A percentile compares a stretch with the other conserved stretches of the same genome.
Evolutionary conservation across 2,888 invertebrate species (phyloP).

Genomic region (Lepidonotus clava): DNA sequence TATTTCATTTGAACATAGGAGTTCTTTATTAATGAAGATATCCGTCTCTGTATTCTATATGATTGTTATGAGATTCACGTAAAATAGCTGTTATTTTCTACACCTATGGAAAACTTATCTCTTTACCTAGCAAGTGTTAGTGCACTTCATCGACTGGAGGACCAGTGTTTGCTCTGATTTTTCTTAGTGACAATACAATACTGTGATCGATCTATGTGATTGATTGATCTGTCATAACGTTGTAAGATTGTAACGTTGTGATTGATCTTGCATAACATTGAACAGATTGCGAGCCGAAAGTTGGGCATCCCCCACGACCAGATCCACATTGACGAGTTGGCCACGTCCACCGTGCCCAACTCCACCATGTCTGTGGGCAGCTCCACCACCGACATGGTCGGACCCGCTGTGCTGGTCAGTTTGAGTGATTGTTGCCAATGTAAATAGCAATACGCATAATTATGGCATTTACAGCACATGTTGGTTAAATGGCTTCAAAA

Average conservation of each 20-base stretch:
- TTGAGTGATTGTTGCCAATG: neutral
- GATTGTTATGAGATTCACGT: neutral
- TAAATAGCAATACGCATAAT: neutral
- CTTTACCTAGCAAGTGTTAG: neutral
- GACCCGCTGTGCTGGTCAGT: slow-evolving; percentile 75
- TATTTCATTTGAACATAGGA: neutral
- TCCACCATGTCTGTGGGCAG: slow-evolving; percentile 77
- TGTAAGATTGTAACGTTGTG: neutral
- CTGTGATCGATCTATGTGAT: too few relatives aligned
- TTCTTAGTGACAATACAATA: neutral
- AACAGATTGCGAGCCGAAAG: slow-evolving; percentile 75
- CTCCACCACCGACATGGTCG: slow-evolving; percentile 76
- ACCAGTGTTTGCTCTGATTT: neutral
- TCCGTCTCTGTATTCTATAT: neutral
- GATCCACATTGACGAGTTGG: slow-evolving; percentile 76
- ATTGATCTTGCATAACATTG: neutral
- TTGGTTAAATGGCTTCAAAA: too few relatives aligned
- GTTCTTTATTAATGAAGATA: neutral
- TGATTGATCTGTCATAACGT: neutral
- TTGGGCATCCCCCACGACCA: slow-evolving; percentile 70
- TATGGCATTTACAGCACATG: neutral
- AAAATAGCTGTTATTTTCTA: neutral
- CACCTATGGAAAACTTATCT: neutral
- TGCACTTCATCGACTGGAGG: neutral
- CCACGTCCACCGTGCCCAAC: slow-evolving; percentile 77